Evolutionary conservation across 1,140 invertebrate genomes (phyloP).

Genomic region (Drosophila nannoptera): DNA sequence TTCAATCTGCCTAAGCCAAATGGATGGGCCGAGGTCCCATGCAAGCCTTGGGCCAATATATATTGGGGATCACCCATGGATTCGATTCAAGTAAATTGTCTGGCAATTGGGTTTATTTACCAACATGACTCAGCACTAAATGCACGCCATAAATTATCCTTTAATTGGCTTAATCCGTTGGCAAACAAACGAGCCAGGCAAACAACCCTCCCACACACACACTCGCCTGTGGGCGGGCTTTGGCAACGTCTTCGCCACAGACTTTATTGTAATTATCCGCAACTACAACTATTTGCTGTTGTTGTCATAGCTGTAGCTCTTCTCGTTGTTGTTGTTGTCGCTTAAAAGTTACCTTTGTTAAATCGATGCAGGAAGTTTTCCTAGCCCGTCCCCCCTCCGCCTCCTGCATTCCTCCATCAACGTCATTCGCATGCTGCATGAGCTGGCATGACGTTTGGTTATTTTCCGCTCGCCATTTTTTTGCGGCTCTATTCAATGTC

Average conservation of each 20-base stretch:
- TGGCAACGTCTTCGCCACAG: slow-evolving; percentile 6
- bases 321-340: slow-evolving; percentile 16
- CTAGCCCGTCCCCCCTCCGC: background rate
- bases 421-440: slow-evolving; percentile 38
- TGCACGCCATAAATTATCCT: slow-evolving; percentile 22
- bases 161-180: slow-evolving; percentile 48
- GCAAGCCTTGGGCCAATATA: no score
- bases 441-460: slow-evolving; percentile 47
- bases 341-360: slow-evolving; percentile 43
- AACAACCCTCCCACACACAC: slow-evolving; percentile 9
- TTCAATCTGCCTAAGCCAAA: no score
- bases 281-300: slow-evolving; percentile 33
- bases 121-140: slow-evolving; percentile 23
- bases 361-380: slow-evolving; percentile 46
- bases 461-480: slow-evolving; percentile 41
- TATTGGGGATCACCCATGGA: no score
- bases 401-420: background rate
- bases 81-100: background rate
- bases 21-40: no score
- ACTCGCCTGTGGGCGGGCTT: slow-evolving; percentile 7
- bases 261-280: slow-evolving; percentile 42
- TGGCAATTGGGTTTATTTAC: background rate
- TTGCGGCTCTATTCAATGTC: slow-evolving; percentile 14
- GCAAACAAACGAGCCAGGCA: slow-evolving; percentile 7
- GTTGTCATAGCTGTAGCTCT: background rate